These are phyloP conservation scores for Aphis craccivora DNA, from an alignment of 1,140 invertebrate species.

Conservation along the genomic window DNA sequence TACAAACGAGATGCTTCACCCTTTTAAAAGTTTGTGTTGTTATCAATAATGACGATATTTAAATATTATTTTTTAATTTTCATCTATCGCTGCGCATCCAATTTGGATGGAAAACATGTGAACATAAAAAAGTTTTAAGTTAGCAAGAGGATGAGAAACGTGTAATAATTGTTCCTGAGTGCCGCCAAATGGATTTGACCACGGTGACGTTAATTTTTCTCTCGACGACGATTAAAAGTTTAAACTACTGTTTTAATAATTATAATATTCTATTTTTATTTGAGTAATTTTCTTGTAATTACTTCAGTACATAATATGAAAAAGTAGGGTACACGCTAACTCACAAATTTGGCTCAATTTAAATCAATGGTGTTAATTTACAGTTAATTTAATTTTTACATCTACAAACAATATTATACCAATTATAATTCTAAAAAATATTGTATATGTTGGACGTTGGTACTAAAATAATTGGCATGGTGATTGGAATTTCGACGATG, in stretches of 20 bases:
- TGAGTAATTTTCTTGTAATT: background rate
- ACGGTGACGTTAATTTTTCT: background rate
- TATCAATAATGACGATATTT: background rate
- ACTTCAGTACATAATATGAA: background rate
- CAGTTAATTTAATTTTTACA: background rate
- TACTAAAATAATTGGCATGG: background rate
- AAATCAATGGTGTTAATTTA: background rate
- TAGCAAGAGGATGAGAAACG: background rate
- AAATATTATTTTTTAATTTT: background rate
- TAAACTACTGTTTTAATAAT: background rate
- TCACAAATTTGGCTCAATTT: background rate
- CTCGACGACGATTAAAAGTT: background rate
- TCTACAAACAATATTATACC: background rate
- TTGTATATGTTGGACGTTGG: background rate
- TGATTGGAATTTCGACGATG: too few species aligned
- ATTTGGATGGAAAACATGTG: background rate
- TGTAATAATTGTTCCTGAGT: background rate
- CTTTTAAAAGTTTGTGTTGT: too few species aligned
- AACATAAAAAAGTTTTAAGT: background rate
- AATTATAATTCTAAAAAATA: background rate
- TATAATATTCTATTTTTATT: background rate
- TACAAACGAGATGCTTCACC: too few species aligned
- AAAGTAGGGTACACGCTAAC: background rate
- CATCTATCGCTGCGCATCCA: background rate
- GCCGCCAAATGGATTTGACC: background rate